Conservation (phyloP, 2,888 invertebrate species). For the Melieria omissa region DNA sequence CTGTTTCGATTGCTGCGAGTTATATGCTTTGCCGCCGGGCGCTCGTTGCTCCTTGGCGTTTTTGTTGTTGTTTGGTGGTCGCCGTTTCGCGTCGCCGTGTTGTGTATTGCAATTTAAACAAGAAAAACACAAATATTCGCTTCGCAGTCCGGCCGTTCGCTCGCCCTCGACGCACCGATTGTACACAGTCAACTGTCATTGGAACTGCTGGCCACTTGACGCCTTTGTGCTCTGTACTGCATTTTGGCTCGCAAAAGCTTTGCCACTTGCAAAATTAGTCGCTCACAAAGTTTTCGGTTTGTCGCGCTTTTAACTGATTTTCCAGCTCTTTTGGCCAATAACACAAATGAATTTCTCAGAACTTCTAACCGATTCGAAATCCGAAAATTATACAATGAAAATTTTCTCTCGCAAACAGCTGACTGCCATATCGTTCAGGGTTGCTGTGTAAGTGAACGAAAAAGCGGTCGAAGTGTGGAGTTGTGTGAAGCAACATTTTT, state of each 20-base stretch:
- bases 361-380: no score
- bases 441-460: no score
- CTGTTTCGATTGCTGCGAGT: no score
- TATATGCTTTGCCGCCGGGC: no score
- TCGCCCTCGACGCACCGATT: slow-evolving; percentile 10
- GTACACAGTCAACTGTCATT: slow-evolving; percentile 15
- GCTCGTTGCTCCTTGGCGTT: no score
- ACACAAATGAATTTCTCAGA: background rate
- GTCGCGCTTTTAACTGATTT: slow-evolving; percentile 22
- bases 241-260: slow-evolving; percentile 23
- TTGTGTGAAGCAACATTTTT: no score
- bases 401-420: background rate
- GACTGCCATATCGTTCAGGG: background rate
- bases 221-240: background rate
- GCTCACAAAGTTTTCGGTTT: slow-evolving; percentile 26
- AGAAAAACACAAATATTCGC: slow-evolving; percentile 21
- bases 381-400: no score
- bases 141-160: background rate
- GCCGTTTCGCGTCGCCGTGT: no score
- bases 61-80: no score
- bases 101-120: slow-evolving; percentile 5
- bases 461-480: no score
- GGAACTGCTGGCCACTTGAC: background rate
- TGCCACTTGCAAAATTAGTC: slow-evolving; percentile 6
- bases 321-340: background rate